phyloP scores from a whole-genome alignment of 1,140 invertebrate genomes.

The Procambarus clarkii region DNA sequence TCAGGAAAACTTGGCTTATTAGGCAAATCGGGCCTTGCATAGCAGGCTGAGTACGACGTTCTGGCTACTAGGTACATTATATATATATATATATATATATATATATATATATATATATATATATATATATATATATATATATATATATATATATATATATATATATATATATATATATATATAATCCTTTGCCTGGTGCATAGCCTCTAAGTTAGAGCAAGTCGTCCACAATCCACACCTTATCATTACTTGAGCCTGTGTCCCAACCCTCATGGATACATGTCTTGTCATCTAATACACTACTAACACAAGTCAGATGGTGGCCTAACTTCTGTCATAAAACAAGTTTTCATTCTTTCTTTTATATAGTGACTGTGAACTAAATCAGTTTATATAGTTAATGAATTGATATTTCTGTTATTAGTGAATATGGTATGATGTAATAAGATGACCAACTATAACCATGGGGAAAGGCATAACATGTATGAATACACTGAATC shows the following conservation, averaged over 20 bases:
- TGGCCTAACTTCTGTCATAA: not conserved
- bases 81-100: no score
- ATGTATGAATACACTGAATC: slow-evolving; percentile 38
- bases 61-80: no score
- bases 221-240: slow-evolving; percentile 40
- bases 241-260: slow-evolving; percentile 62
- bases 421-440: not conserved
- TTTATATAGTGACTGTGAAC: not conserved
- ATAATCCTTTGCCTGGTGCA: slow-evolving; percentile 43
- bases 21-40: no score
- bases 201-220: slow-evolving; percentile 62
- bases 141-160: no score
- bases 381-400: not conserved
- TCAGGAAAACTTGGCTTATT: no score
- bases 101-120: no score
- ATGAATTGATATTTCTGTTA: not conserved
- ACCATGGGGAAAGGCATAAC: slow-evolving; percentile 40
- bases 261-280: slow-evolving; percentile 37
- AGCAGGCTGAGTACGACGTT: no score
- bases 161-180: no score
- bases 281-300: slow-evolving; percentile 16
- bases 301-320: not conserved
- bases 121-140: no score
- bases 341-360: slow-evolving; percentile 9
- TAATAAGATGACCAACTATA: slow-evolving; percentile 23